Evolutionary conservation across 2,797 vertebrate species (phyloP), one percentile per base, ranked within the genome.

Genomic region (Steatocranus sp.): DNA sequence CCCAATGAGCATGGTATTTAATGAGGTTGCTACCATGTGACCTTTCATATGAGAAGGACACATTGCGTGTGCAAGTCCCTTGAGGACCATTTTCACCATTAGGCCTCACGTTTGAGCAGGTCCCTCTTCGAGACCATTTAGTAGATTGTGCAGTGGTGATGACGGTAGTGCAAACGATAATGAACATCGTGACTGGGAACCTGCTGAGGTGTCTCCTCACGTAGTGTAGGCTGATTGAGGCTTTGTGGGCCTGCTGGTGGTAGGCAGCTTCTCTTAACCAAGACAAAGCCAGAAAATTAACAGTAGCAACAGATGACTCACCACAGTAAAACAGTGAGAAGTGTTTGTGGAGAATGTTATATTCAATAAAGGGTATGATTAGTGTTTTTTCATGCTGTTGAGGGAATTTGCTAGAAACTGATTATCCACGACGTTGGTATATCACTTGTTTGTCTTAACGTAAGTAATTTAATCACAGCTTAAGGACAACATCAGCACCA

Each of bases 381-480:
- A 75, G 49, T 12, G 68, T 38, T 56, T 43, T 61, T 10, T 76
- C 14, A 11, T 30, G 43, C 79, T 68, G 30, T 58, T 32, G 50
- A 78, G 75, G 70, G 75, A 81, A 51, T 74, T 76, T 63, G 50
- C 51, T 14, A 36, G 27, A 61, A 87, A 80, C 20, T n/a, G 34
- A 75, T 88, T 78, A 92, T 87, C 85, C 32, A 4, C 4, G 1
- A 8, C 1, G 2, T 53, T 34, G 41, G 41, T 66, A 18, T 70
- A 75, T 4, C 38, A 82, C 76, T 91, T 88, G 81, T 92, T 86
- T 91, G 51, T 87, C 36, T 86, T 76, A 82, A 85, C 38, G 36
- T 76, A 85, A 82, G 84, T 88, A 88, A 89, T 93, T 91, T 20
- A 90, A 90, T 94, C 89, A 94, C 30, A 80, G 8, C 86, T 84